A percentile compares a stretch with the other conserved stretches of the same genome.
Conservation (phyloP, 2,888 invertebrate genomes). For the Mythimna pallens region DNA sequence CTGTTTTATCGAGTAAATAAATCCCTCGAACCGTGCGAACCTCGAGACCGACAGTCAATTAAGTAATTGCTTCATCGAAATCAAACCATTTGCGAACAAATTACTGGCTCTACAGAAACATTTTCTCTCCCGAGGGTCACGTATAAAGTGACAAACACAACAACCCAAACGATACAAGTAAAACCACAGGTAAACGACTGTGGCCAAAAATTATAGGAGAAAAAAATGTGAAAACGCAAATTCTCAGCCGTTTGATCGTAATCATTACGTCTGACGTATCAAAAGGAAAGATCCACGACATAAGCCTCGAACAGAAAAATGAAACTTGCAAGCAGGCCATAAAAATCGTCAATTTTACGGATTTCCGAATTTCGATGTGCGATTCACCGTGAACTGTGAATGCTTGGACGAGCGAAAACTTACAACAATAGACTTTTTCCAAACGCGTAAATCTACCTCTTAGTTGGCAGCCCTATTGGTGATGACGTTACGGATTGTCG, state of each 20-base stretch:
- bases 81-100: slow-evolving; percentile 36
- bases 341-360: slow-evolving; percentile 79
- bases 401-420: slow-evolving; percentile 73
- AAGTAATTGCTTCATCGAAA: slow-evolving; percentile 41
- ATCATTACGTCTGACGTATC: slow-evolving; percentile 56
- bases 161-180: slow-evolving; percentile 12
- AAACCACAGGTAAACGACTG: slow-evolving; percentile 28
- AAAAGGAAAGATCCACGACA: slow-evolving; percentile 59
- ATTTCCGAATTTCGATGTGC: slow-evolving; percentile 79
- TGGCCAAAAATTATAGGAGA: background rate
- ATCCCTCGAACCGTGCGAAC: slow-evolving; percentile 1
- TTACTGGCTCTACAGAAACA: slow-evolving; percentile 25
- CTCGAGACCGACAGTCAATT: slow-evolving; percentile 26
- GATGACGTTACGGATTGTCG: slow-evolving; percentile 42
- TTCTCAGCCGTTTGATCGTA: slow-evolving; percentile 50
- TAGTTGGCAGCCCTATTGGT: slow-evolving; percentile 59
- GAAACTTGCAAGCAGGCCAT: slow-evolving; percentile 69
- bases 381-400: slow-evolving; percentile 74
- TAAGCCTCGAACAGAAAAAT: slow-evolving; percentile 64
- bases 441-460: slow-evolving; percentile 68
- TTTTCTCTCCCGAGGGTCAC: slow-evolving; percentile 20
- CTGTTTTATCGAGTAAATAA: slow-evolving; percentile 25
- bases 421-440: slow-evolving; percentile 76
- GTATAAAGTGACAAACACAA: slow-evolving; percentile 37
- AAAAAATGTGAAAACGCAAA: slow-evolving; percentile 29